These are phyloP conservation scores for Hiodon alosoides DNA, from an alignment of 2,113 vertebrate species.

Conservation along the genomic window DNA sequence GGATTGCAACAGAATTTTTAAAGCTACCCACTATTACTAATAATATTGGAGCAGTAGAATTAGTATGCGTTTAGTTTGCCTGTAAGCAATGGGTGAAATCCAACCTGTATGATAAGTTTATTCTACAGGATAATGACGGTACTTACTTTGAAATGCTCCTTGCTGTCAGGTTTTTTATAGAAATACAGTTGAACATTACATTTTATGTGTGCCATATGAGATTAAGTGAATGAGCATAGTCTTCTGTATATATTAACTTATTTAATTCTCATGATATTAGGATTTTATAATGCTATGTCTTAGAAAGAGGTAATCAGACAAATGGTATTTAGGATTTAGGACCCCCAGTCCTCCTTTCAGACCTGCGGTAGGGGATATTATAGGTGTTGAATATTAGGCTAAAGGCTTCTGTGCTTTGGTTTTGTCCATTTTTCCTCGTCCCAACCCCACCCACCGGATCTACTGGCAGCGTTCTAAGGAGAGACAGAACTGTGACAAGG, in stretches of 20 bases:
- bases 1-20: neutral
- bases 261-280: neutral
- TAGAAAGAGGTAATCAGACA: slow-evolving; percentile 5
- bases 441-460: too few species aligned
- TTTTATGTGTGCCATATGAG: neutral
- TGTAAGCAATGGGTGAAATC: neutral
- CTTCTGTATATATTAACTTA: neutral
- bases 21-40: neutral
- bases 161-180: neutral
- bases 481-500: too few species aligned
- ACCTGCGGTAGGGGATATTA: too few species aligned
- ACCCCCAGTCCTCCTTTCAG: too few species aligned
- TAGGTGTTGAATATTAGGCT: too few species aligned
- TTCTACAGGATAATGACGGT: neutral
- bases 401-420: neutral
- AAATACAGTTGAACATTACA: neutral
- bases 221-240: neutral
- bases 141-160: neutral
- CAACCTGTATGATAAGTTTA: neutral
- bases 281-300: neutral
- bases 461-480: too few species aligned
- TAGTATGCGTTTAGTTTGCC: neutral
- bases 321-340: neutral
- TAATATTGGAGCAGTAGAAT: neutral
- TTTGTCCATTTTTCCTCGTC: neutral